Conservation (phyloP, 2,888 invertebrate genomes). For the Apodemia hepburni region DNA sequence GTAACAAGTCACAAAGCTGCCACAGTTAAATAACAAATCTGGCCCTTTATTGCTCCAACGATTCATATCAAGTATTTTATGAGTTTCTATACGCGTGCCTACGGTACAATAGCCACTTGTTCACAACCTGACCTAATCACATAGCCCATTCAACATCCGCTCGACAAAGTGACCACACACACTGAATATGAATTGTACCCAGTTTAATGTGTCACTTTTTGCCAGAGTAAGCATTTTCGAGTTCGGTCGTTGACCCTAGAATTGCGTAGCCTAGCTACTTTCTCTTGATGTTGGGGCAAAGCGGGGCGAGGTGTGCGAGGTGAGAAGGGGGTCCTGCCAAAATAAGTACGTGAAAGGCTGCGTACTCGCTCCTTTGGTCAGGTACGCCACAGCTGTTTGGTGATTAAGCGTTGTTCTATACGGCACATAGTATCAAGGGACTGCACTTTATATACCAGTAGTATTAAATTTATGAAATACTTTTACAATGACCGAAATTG, state of each 20-base stretch:
- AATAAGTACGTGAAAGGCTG: constrained; percentile 78
- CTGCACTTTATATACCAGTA: not conserved
- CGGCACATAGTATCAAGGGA: not conserved
- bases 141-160: constrained; percentile 58
- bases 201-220: constrained; percentile 75
- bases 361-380: constrained; percentile 50
- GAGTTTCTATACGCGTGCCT: constrained; percentile 17
- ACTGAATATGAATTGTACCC: constrained; percentile 72
- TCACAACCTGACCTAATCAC: constrained; percentile 54
- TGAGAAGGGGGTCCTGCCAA: constrained; percentile 74
- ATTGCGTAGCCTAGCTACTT: constrained; percentile 79
- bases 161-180: constrained; percentile 72
- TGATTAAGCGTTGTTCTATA: constrained; percentile 10
- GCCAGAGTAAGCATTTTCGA: constrained; percentile 75
- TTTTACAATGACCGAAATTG: not conserved
- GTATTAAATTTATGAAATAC: not conserved
- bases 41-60: not conserved
- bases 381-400: constrained; percentile 34
- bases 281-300: constrained; percentile 64
- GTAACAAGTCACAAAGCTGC: not conserved
- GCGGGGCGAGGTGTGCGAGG: constrained; percentile 55
- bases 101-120: constrained; percentile 32
- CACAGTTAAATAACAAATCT: not conserved
- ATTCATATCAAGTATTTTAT: constrained; percentile 8
- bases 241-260: constrained; percentile 76